Base-by-base conservation (phyloP, 2,797 vertebrate species). In the Rhinogobio ventralis region DNA sequence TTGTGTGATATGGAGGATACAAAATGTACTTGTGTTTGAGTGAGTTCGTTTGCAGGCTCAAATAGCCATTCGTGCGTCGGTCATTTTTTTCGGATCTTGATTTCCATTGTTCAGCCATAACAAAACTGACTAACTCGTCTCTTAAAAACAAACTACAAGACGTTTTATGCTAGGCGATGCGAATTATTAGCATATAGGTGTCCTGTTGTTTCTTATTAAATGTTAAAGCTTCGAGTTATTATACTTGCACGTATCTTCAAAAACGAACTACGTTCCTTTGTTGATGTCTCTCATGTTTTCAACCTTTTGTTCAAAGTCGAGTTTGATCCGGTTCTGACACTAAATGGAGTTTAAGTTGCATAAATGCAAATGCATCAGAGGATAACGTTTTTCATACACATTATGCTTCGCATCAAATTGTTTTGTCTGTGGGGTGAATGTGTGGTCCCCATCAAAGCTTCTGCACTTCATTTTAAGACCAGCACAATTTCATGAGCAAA, bases 91-190 rank as follows among this genome's bases (percentile, higher is more conserved):
- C 45, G 69, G 20, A 80, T 74, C 82, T 88, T 80, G 84, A 73
- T 87, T 82, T 78, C 88, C 75, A 87, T 89, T 90, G 78, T 90
- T 88, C 74, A 82, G 36, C 55, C 69, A 71, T 66, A 84, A 89
- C 49, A 81, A 62, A 73, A 68, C 71, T 72, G 64, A 64, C 74
- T 30, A 75, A 39, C 46, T 25, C 45, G 51, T 60, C 28, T 55
- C 23, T 1, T 75, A n/a, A 69, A 30, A 57, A 71, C 25, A 79
- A 66, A 45, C 2, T 3, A 14, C 7, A 6, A 53, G 53, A 53
- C 55, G 36, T 51, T 13, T 28, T 36, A 74, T 49, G 15, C 4
- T 20, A 10, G 8, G 2, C 17, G 1, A 36, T 51, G 5, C 23
- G 14, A 51, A 46, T 67, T 28, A 17, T 25, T 5, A 39, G 9